These are phyloP conservation scores for Acanthoscelides obtectus DNA, from an alignment of 2,888 invertebrate genomes.

Conservation along the genomic window DNA sequence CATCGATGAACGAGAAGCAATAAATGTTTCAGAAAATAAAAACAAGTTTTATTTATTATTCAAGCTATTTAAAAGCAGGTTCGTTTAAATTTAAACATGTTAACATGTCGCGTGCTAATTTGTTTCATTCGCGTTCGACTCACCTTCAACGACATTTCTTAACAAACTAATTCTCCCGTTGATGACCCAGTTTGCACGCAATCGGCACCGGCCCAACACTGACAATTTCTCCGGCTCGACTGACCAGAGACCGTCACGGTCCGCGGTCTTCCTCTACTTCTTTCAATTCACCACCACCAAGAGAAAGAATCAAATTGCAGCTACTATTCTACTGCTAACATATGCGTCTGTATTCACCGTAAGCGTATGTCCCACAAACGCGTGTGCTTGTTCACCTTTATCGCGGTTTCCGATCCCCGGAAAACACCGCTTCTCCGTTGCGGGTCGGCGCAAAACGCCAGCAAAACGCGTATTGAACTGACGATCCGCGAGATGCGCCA, in stretches of 20 bases:
- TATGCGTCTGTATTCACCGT: neutral
- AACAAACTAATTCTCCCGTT: neutral
- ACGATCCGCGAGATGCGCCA: neutral
- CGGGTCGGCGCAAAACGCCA: neutral
- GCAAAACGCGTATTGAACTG: neutral
- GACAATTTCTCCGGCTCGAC: neutral
- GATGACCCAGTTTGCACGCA: neutral
- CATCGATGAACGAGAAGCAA: too few relatives aligned
- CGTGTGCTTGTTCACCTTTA: neutral
- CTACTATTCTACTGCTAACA: neutral
- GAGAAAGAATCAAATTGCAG: neutral
- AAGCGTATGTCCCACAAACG: neutral
- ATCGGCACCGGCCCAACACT: neutral
- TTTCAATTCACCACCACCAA: neutral
- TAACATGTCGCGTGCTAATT: too few relatives aligned
- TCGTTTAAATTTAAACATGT: neutral
- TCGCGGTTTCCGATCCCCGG: neutral
- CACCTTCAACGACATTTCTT: constrained; percentile 15
- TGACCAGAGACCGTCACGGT: neutral
- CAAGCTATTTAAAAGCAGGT: neutral
- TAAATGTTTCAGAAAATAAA: too few relatives aligned
- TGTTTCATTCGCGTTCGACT: neutral
- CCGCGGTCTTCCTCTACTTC: neutral
- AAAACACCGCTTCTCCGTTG: too few relatives aligned
- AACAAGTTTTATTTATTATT: neutral